Conservation (phyloP, 1,140 invertebrate species). For the Pygmarrhopalites habei region DNA sequence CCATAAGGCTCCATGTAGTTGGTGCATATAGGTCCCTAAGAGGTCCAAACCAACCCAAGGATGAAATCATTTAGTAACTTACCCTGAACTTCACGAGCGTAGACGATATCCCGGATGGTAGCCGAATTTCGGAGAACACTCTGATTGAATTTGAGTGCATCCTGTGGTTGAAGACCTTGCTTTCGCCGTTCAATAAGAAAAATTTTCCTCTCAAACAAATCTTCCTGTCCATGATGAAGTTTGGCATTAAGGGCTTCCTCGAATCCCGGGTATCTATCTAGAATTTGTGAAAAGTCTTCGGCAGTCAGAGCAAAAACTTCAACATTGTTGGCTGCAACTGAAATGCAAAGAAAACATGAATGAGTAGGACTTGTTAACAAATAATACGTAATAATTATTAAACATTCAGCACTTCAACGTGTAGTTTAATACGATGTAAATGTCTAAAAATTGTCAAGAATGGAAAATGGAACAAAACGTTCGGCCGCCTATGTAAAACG, state of each 20-base stretch:
- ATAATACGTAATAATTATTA: no score
- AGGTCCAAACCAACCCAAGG: no score
- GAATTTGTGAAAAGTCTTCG: conserved; percentile 15
- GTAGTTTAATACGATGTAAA: no score
- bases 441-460: no score
- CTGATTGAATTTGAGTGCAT: not conserved
- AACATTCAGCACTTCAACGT: no score
- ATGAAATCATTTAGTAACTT: not conserved
- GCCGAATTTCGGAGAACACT: not conserved
- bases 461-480: no score
- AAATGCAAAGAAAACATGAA: no score
- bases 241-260: conserved; percentile 5
- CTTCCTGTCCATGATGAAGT: not conserved
- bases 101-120: not conserved
- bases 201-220: conserved; percentile 25
- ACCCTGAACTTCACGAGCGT: not conserved
- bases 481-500: no score
- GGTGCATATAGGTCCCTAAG: no score
- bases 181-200: not conserved
- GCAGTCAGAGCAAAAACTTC: conserved; percentile 21
- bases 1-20: no score
- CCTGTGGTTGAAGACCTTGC: not conserved
- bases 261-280: conserved; percentile 27
- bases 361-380: no score
- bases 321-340: conserved; percentile 21